Evolutionary conservation across 1,140 invertebrate genomes (phyloP).

Genomic region (Drosophila teissieri): DNA sequence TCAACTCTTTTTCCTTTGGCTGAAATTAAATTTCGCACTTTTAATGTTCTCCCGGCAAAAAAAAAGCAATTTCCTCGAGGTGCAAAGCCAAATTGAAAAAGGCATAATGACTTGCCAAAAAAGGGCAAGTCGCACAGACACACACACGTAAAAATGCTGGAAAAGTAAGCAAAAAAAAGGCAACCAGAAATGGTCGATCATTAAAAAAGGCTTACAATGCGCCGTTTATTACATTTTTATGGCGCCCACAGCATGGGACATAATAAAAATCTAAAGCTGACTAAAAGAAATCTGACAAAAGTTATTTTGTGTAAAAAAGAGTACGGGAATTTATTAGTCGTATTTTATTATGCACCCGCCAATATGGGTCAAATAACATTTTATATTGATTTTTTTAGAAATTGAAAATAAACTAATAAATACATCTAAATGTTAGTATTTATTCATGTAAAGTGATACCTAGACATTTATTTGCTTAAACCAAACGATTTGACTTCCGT

Average conservation of each 20-base stretch:
- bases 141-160: slow-evolving; percentile 7
- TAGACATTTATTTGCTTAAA: too few relatives aligned
- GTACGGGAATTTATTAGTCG: background rate
- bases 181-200: slow-evolving; percentile 60
- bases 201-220: slow-evolving; percentile 75
- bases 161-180: slow-evolving; percentile 26
- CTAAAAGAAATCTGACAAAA: slow-evolving; percentile 23
- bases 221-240: slow-evolving; percentile 75
- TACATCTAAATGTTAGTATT: too few relatives aligned
- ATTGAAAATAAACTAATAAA: background rate
- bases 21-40: slow-evolving; percentile 76
- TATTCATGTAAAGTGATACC: too few relatives aligned
- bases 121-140: slow-evolving; percentile 21
- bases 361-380: background rate
- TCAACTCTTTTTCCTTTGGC: slow-evolving; percentile 32
- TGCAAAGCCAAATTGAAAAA: slow-evolving; percentile 76
- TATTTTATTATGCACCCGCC: background rate
- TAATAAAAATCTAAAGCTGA: slow-evolving; percentile 27
- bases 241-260: slow-evolving; percentile 35
- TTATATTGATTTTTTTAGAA: background rate
- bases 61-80: slow-evolving; percentile 78
- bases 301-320: slow-evolving; percentile 11
- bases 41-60: slow-evolving; percentile 62
- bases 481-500: background rate
- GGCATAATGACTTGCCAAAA: slow-evolving; percentile 69